These are phyloP conservation scores for Sapajus apella DNA, from an alignment of 2,113 vertebrate genomes.

Conservation along the genomic window DNA sequence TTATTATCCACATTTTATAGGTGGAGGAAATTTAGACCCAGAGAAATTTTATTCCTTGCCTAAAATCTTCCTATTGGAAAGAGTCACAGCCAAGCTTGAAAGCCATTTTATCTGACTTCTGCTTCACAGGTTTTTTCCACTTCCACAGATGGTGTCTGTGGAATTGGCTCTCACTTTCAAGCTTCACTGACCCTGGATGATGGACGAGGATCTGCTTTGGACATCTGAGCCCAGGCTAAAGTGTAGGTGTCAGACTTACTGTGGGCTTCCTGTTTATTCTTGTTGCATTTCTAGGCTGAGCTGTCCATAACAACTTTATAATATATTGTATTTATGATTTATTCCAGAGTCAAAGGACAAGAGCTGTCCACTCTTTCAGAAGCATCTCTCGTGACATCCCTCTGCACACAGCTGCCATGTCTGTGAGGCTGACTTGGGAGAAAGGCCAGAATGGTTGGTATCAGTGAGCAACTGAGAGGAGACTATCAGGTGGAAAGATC, in stretches of 20 bases:
- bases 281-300: neutral
- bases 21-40: neutral
- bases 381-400: neutral
- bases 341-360: neutral
- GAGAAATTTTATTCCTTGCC: neutral
- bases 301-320: neutral
- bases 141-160: constrained; percentile 53
- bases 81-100: neutral
- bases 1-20: neutral
- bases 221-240: neutral
- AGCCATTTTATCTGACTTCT: constrained; percentile 16
- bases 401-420: fast-evolving
- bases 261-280: neutral
- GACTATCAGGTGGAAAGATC: neutral
- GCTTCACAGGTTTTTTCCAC: neutral
- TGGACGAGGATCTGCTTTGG: constrained; percentile 24
- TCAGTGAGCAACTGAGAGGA: neutral
- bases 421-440: neutral
- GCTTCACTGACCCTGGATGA: constrained; percentile 63
- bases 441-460: no score
- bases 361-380: neutral
- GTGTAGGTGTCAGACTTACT: neutral
- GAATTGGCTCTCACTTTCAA: constrained; percentile 56
- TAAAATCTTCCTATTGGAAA: neutral
- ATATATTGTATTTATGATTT: neutral